Evolutionary conservation across 2,888 invertebrate species (phyloP).

Genomic region (Caenorhabditis sp.): DNA sequence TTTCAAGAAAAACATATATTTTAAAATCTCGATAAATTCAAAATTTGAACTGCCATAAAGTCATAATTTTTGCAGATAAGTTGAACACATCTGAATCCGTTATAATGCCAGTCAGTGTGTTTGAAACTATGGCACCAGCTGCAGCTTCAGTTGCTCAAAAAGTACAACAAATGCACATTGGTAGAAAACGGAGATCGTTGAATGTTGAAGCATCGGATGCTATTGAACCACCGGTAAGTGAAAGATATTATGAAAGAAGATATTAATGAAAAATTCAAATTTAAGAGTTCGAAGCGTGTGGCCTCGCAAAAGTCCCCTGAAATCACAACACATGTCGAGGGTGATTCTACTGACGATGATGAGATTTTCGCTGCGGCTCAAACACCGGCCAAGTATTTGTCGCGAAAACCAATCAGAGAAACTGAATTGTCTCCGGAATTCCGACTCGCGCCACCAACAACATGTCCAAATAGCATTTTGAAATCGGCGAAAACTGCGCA

Average conservation of each 20-base stretch:
- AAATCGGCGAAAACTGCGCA: slow-evolving; percentile 5
- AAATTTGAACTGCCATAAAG: not conserved
- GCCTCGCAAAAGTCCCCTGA: not conserved
- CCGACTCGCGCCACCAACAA: not conserved
- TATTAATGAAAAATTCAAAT: not conserved
- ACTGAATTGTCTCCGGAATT: not conserved
- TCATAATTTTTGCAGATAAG: not conserved
- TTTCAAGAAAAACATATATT: no score
- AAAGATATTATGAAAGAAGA: not conserved
- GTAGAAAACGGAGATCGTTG: slow-evolving; percentile 3
- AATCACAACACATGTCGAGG: not conserved
- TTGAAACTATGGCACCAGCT: not conserved
- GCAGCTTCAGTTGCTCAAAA: not conserved
- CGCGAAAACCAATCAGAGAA: not conserved
- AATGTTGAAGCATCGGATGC: not conserved
- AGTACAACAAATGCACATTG: not conserved
- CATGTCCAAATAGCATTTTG: slow-evolving; percentile 3
- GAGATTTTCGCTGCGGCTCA: not conserved
- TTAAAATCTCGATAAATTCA: no score
- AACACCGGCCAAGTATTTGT: slow-evolving; percentile 5
- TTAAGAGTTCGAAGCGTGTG: not conserved
- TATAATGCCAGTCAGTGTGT: not conserved
- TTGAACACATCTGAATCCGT: not conserved
- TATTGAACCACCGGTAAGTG: not conserved
- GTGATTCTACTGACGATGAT: not conserved